Percentiles rank a stretch among this genome's conserved stretches.
phyloP scores from a whole-genome alignment of 2,888 invertebrate species.

The Carterocephalus palaemon region DNA sequence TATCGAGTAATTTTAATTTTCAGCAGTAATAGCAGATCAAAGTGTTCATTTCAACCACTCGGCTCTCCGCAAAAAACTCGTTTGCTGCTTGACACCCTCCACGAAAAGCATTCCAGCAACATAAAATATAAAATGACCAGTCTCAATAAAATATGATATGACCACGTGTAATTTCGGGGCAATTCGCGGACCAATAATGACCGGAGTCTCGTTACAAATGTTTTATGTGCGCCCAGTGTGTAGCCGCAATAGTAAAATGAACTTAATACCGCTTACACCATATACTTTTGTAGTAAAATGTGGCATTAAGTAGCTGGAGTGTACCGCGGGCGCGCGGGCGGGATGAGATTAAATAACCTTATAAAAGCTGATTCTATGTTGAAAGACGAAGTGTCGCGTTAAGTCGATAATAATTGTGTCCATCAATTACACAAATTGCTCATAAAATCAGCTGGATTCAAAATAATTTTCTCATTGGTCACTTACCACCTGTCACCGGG shows the following conservation, averaged over 20 bases:
- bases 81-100: no score
- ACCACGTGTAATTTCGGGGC: slow-evolving; percentile 10
- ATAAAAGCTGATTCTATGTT: not conserved
- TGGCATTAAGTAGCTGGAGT: slow-evolving; percentile 40
- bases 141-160: slow-evolving; percentile 14
- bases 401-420: slow-evolving; percentile 26
- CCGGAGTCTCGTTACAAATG: slow-evolving; percentile 45
- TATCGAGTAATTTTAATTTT: no score
- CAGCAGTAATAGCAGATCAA: no score
- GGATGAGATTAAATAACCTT: slow-evolving; percentile 3
- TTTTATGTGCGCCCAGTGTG: slow-evolving; percentile 64
- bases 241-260: slow-evolving; percentile 70
- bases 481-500: slow-evolving; percentile 48
- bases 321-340: no score
- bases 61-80: no score
- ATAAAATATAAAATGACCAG: slow-evolving; percentile 6
- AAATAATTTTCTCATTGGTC: slow-evolving; percentile 32
- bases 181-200: slow-evolving; percentile 30
- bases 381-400: slow-evolving; percentile 8
- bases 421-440: slow-evolving; percentile 25
- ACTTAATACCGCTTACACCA: slow-evolving; percentile 64
- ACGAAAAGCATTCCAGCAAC: no score
- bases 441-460: slow-evolving; percentile 30
- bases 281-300: slow-evolving; percentile 41
- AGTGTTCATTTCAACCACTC: no score